phyloP scores from a whole-genome alignment of 2,113 vertebrate species.

The Pedetes capensis region DNA sequence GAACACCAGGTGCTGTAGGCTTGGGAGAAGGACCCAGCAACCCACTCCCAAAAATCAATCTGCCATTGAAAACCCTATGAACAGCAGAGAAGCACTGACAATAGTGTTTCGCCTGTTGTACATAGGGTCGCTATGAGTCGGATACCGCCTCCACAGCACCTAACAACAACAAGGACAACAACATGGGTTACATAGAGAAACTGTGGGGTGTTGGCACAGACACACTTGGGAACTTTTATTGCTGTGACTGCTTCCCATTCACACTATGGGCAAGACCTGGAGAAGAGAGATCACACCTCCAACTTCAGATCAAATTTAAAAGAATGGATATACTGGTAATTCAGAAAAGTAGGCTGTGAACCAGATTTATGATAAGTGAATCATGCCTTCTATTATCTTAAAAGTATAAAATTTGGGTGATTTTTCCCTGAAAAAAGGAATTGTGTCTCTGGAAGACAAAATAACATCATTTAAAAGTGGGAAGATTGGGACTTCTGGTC shows the following conservation, averaged over 20 bases:
- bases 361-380: neutral
- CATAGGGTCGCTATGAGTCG: no score
- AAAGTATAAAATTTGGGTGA: neutral
- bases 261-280: neutral
- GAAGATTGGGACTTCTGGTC: no score
- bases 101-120: no score
- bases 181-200: no score
- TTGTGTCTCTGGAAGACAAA: neutral
- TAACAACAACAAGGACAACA: no score
- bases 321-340: constrained; percentile 13
- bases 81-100: no score
- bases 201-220: neutral
- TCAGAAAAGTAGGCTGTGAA: neutral
- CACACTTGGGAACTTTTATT: neutral
- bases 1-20: no score
- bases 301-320: constrained; percentile 6
- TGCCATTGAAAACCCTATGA: no score
- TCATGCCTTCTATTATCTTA: neutral
- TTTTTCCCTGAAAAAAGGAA: constrained; percentile 34
- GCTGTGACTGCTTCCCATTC: neutral
- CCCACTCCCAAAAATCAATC: no score
- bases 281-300: neutral
- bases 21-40: no score
- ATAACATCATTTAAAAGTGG: constrained; percentile 16
- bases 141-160: no score